Base-by-base conservation (phyloP, 2,113 vertebrate genomes). In the Heterocephalus glaber region DNA sequence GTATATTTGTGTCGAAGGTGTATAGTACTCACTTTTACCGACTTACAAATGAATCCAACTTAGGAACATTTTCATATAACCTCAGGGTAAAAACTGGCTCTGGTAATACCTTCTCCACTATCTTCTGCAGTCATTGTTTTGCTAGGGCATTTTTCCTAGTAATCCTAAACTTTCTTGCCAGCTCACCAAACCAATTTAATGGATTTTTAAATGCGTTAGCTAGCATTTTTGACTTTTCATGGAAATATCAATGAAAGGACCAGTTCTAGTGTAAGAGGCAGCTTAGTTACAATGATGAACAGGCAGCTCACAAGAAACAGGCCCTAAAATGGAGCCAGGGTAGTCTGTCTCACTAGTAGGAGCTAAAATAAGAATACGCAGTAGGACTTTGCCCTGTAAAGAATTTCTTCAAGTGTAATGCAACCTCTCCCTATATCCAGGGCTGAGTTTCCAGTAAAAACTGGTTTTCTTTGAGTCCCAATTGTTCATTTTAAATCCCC, bases 151-250 rank as follows among this genome's bases (percentile, higher is more conserved):
- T 47, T 38, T 86, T 80, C 44, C 16, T 26, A 56, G 5, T 86
- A 87, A 92, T 94, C 10, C 72, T 87, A 49, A 89, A 56, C 44
- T 92, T 85, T 72, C 56, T 58, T 91, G 41, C 7, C 7, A 94
- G 56, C 10, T 91, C 24, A 94, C 79, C 47, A 93, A 79, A 83
- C 49, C 35, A 83, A 93, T 72, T 72, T 65, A 47, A 92, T 35
- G 61, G 56, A 70, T 41, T 91, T 74, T 86, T 63, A 56, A 84
- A 76, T 19, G 19, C 63, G 72, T 93, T 79, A 74, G 65, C 28
- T 19, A 41, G 58, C 11, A 74, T 41, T 90, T 61, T 5, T 79
- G n/a, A 12, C 20, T 41, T 82, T 61, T 88, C 61, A 54, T 33
- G n/a, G 47, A 74, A 88, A 68, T 9, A 49, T 38, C 28, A 84